Percentiles rank a stretch among this genome's conserved stretches.
These are phyloP conservation scores for Semaprochilodus insignis DNA, from an alignment of 2,797 vertebrate species.

Conservation along the genomic window DNA sequence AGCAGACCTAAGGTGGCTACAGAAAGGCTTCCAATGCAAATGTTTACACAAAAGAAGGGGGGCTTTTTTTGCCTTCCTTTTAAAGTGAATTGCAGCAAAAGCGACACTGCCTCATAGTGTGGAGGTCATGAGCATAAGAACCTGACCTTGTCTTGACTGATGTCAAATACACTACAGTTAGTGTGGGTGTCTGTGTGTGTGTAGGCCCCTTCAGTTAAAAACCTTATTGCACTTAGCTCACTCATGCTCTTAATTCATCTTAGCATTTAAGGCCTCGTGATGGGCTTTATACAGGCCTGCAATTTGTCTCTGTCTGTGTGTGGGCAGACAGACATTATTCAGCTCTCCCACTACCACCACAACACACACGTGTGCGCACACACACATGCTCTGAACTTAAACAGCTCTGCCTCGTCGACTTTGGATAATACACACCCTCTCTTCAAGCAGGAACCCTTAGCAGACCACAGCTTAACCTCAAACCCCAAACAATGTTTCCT, in stretches of 20 bases:
- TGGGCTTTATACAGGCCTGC: slow-evolving; percentile 48
- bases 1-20: slow-evolving; percentile 59
- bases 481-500: slow-evolving; percentile 42
- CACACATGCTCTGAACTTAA: slow-evolving; percentile 32
- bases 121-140: slow-evolving; percentile 38
- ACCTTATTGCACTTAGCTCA: slow-evolving; percentile 30
- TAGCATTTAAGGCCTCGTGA: slow-evolving; percentile 34
- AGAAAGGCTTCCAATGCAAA: slow-evolving; percentile 60
- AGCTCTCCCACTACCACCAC: slow-evolving; percentile 36
- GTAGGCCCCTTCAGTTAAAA: slow-evolving; percentile 23
- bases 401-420: slow-evolving; percentile 34
- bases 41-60: slow-evolving; percentile 55
- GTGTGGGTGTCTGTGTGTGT: slow-evolving; percentile 12
- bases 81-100: slow-evolving; percentile 48
- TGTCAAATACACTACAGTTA: slow-evolving; percentile 35
- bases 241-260: slow-evolving; percentile 26
- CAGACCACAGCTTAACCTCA: slow-evolving; percentile 54
- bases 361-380: slow-evolving; percentile 35
- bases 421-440: slow-evolving; percentile 44
- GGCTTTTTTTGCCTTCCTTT: slow-evolving; percentile 41
- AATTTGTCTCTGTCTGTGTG: slow-evolving; percentile 50
- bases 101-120: slow-evolving; percentile 48
- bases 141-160: slow-evolving; percentile 38
- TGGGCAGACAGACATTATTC: slow-evolving; percentile 33
- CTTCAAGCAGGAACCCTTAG: slow-evolving; percentile 38